These are phyloP conservation scores for Villa cingulata DNA, from an alignment of 2,888 invertebrate species.

Conservation along the genomic window DNA sequence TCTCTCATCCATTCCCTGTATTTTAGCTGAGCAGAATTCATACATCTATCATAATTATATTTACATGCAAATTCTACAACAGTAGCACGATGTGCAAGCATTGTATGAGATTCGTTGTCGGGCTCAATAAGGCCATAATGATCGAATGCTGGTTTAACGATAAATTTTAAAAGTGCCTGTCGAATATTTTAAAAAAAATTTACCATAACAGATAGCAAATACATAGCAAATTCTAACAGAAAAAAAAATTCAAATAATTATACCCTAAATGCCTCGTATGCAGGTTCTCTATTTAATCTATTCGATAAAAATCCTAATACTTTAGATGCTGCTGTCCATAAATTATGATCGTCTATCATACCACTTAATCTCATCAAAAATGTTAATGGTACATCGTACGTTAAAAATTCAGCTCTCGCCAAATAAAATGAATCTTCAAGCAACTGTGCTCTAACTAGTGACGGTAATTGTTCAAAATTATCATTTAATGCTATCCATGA, in stretches of 20 bases:
- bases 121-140: constrained; percentile 39
- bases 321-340: constrained; percentile 45
- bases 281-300: constrained; percentile 44
- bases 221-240: not conserved
- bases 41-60: constrained; percentile 39
- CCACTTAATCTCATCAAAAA: constrained; percentile 39
- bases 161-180: constrained; percentile 34
- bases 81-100: constrained; percentile 39
- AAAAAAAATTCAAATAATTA: constrained; percentile 7
- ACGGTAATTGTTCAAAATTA: constrained; percentile 42
- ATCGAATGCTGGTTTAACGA: constrained; percentile 34
- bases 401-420: constrained; percentile 42
- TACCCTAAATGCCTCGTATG: constrained; percentile 47
- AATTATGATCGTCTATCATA: constrained; percentile 41
- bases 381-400: constrained; percentile 43
- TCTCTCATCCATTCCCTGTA: constrained; percentile 42
- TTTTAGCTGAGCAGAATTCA: constrained; percentile 35
- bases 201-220: not conserved
- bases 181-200: constrained; percentile 1
- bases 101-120: constrained; percentile 38
- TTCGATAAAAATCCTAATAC: constrained; percentile 44
- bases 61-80: constrained; percentile 43
- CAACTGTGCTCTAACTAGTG: constrained; percentile 51
- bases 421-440: constrained; percentile 53
- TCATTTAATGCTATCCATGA: constrained; percentile 46